These are phyloP conservation scores for Acridotheres tristis DNA, from an alignment of 2,797 vertebrate genomes.

Conservation along the genomic window DNA sequence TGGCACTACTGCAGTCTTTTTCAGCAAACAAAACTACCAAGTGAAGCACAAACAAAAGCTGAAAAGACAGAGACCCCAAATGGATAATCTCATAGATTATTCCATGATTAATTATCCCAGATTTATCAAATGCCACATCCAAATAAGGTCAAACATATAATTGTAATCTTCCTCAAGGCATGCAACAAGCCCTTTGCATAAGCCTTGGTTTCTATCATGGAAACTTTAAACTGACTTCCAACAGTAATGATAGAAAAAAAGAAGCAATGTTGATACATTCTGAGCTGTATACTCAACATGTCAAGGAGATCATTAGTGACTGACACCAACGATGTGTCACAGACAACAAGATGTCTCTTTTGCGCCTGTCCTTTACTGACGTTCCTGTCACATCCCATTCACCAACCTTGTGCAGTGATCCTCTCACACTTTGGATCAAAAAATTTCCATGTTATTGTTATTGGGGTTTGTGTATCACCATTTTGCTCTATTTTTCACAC, in stretches of 20 bases:
- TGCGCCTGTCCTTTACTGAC: neutral
- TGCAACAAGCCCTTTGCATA: neutral
- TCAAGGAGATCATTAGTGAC: constrained; percentile 15
- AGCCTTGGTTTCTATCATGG: neutral
- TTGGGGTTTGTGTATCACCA: neutral
- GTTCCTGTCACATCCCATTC: constrained; percentile 20
- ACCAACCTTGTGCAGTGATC: neutral
- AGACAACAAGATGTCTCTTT: constrained; percentile 14
- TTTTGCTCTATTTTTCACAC: neutral
- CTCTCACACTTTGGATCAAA: neutral
- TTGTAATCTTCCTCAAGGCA: neutral
- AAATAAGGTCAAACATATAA: constrained; percentile 39
- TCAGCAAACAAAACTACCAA: constrained; percentile 11
- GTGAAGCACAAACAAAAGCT: constrained; percentile 12
- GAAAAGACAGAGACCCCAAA: neutral
- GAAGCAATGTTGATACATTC: neutral
- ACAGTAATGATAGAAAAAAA: neutral
- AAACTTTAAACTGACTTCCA: neutral
- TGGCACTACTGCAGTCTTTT: neutral
- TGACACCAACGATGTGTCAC: constrained; percentile 22
- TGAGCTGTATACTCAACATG: neutral
- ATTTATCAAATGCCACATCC: constrained; percentile 44
- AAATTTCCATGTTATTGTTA: neutral
- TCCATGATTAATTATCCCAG: constrained; percentile 19
- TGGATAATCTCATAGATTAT: constrained; percentile 38